Conservation (phyloP, 2,113 vertebrate species). For the Phocoena sinus region DNA sequence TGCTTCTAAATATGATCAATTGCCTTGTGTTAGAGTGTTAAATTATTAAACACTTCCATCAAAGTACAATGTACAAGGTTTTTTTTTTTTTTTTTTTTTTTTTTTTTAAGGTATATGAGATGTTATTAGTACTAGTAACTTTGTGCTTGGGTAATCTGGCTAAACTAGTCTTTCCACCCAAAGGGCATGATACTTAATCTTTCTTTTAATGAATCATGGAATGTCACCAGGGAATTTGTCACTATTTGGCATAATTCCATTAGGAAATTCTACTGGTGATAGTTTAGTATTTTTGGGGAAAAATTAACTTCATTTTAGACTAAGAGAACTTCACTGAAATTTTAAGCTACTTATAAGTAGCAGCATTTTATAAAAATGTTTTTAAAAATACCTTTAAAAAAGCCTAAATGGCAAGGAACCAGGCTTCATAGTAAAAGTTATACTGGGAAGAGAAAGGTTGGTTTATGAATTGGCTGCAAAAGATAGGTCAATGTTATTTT, state of each 20-base stretch:
- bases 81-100: not conserved
- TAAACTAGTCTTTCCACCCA: conserved; percentile 2
- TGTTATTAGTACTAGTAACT: not conserved
- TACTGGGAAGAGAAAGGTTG: not conserved
- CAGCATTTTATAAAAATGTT: not conserved
- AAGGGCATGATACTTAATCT: not conserved
- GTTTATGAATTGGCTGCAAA: not conserved
- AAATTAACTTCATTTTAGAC: not conserved
- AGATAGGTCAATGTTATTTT: not conserved
- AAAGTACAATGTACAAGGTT: not conserved
- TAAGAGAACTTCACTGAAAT: not conserved
- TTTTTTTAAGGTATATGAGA: not conserved
- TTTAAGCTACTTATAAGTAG: conserved; percentile 6
- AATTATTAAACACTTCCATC: not conserved
- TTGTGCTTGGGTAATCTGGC: not conserved
- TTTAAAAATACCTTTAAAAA: not conserved
- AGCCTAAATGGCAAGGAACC: not conserved
- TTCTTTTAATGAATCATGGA: not conserved
- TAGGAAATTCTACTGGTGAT: not conserved
- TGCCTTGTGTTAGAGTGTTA: not conserved
- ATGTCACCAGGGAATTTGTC: not conserved
- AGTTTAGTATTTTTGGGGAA: not conserved
- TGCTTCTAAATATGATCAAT: not conserved
- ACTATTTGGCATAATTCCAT: conserved; percentile 7
- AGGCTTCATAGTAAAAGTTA: not conserved